These are phyloP conservation scores for Lacanobia wlatinum DNA, from an alignment of 2,888 invertebrate species.

Conservation along the genomic window DNA sequence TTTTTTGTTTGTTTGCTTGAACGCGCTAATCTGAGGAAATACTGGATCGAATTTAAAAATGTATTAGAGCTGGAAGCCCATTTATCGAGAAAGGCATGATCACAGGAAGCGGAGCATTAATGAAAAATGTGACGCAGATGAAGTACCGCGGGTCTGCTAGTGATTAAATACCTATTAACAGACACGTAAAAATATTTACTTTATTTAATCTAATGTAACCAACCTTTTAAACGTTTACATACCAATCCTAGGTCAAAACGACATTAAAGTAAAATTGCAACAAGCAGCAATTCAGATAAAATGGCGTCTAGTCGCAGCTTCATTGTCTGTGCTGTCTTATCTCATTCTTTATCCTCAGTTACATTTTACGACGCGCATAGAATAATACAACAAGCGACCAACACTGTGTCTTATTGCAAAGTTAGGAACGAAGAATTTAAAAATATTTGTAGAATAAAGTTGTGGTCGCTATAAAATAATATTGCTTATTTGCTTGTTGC, in stretches of 20 bases:
- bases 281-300: constrained; percentile 34
- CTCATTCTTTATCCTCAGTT: constrained; percentile 33
- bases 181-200: too few species aligned
- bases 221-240: not conserved
- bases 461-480: not conserved
- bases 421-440: not conserved
- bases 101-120: too few species aligned
- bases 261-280: constrained; percentile 32
- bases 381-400: constrained; percentile 32
- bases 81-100: too few species aligned
- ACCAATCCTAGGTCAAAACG: constrained; percentile 12
- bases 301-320: constrained; percentile 52
- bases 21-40: too few species aligned
- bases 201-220: not conserved
- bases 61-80: too few species aligned
- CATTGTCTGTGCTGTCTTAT: constrained; percentile 41
- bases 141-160: too few species aligned
- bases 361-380: constrained; percentile 33
- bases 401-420: constrained; percentile 21
- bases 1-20: too few species aligned
- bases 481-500: not conserved
- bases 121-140: too few species aligned
- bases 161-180: too few species aligned
- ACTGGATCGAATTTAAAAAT: too few species aligned
- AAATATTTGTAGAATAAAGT: constrained; percentile 16